phyloP scores from a whole-genome alignment of 2,888 invertebrate species.

The Epsilonema sp. region DNA sequence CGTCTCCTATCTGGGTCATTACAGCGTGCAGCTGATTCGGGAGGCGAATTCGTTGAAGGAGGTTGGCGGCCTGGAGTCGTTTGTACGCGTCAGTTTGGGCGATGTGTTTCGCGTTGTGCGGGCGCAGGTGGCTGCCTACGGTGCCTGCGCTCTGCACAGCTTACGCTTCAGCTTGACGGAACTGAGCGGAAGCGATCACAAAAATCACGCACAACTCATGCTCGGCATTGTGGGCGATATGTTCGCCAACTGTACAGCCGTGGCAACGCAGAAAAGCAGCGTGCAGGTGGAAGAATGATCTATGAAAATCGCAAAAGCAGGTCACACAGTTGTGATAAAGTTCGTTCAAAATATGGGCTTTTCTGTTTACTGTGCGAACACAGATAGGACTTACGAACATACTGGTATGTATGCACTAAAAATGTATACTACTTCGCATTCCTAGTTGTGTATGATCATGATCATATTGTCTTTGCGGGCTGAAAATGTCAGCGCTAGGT shows the following conservation, averaged over 20 bases:
- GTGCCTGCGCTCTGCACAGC: constrained; percentile 82
- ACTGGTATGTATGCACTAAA: no score
- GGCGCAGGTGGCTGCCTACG: constrained; percentile 73
- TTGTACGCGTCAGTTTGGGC: constrained; percentile 65
- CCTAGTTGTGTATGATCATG: no score
- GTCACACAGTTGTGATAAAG: no score
- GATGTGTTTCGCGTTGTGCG: constrained; percentile 80
- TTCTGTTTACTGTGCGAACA: no score
- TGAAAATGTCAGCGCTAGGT: no score
- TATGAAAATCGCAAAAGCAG: constrained; percentile 46
- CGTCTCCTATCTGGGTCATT: no score
- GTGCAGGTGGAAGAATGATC: neutral
- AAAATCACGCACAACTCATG: constrained; percentile 89
- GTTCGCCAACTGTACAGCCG: no score
- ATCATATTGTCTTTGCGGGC: no score
- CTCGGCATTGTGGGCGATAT: constrained; percentile 88
- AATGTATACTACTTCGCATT: no score
- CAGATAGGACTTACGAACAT: no score
- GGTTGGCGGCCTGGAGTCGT: constrained; percentile 71
- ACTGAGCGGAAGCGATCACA: constrained; percentile 73
- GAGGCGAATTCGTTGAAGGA: constrained; percentile 80
- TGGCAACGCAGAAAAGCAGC: no score
- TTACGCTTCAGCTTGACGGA: constrained; percentile 79
- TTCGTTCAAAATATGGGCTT: no score
- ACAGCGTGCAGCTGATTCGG: constrained; percentile 62